Evolutionary conservation across 2,888 invertebrate species (phyloP).

Genomic region (Amaurobius ferox): DNA sequence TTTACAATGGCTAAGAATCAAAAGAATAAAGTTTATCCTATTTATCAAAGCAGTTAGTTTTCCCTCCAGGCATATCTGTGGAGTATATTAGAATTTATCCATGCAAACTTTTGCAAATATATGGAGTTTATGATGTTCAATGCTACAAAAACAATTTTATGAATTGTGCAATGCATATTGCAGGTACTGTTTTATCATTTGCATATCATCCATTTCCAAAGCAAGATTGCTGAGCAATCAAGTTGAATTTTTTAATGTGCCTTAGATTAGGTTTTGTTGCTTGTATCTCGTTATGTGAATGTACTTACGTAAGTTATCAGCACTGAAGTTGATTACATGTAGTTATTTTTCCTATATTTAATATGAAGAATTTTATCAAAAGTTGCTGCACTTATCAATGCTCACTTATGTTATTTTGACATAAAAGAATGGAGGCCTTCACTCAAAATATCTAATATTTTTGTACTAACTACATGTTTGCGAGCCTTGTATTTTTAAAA

Average conservation of each 20-base stretch:
- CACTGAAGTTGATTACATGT: neutral
- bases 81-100: neutral
- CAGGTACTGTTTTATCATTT: slow-evolving; percentile 21
- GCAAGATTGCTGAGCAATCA: slow-evolving; percentile 10
- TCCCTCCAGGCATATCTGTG: neutral
- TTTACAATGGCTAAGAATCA: slow-evolving; percentile 53
- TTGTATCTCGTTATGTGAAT: neutral
- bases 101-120: neutral
- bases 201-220: slow-evolving; percentile 19
- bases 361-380: neutral
- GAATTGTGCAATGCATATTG: slow-evolving; percentile 7
- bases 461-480: neutral
- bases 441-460: neutral
- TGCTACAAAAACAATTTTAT: neutral
- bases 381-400: neutral
- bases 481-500: neutral
- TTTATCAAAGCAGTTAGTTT: neutral
- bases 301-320: neutral
- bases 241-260: slow-evolving; percentile 45
- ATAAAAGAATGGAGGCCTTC: neutral
- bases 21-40: slow-evolving; percentile 1
- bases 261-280: slow-evolving; percentile 40
- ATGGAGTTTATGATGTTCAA: neutral
- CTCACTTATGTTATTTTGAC: neutral
- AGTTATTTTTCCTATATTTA: neutral